Conservation (phyloP, 2,797 vertebrate genomes). For the Mareca strepera region DNA sequence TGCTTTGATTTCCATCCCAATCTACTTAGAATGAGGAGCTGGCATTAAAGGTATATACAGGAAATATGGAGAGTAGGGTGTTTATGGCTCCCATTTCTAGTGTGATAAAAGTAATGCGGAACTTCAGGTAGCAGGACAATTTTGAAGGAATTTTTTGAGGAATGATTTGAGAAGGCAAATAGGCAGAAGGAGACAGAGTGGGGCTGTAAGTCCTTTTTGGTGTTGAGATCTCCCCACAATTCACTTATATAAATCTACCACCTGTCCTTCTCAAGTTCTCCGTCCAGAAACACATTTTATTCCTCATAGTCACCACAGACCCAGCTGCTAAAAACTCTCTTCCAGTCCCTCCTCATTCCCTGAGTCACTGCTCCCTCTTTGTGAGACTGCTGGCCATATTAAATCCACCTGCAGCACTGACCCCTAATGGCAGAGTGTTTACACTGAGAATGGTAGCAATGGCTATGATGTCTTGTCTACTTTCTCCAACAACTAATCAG, state of each 20-base stretch:
- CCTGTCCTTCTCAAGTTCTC: not conserved
- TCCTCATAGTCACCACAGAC: not conserved
- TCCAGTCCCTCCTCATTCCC: not conserved
- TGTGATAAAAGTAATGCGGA: conserved; percentile 75
- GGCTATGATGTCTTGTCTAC: conserved; percentile 78
- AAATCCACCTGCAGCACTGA: conserved; percentile 74
- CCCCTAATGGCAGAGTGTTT: conserved; percentile 77
- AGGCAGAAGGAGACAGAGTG: not conserved
- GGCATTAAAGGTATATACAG: conserved; percentile 58
- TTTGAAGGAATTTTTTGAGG: conserved; percentile 62
- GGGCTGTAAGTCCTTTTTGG: not conserved
- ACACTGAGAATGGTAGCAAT: conserved; percentile 76
- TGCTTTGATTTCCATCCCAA: not conserved
- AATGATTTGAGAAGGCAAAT: conserved; percentile 77
- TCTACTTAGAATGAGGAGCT: not conserved
- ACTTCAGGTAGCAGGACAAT: conserved; percentile 73
- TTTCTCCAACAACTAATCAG: conserved; percentile 64
- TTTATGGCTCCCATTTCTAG: conserved; percentile 75
- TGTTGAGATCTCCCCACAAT: not conserved
- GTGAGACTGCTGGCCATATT: not conserved
- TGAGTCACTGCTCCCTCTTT: not conserved
- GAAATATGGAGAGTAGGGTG: conserved; percentile 78
- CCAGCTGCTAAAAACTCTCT: not conserved
- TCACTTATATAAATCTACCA: not conserved
- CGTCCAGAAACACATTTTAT: not conserved